phyloP scores from a whole-genome alignment of 1,140 invertebrate genomes.

The Heliconius nattereri region DNA sequence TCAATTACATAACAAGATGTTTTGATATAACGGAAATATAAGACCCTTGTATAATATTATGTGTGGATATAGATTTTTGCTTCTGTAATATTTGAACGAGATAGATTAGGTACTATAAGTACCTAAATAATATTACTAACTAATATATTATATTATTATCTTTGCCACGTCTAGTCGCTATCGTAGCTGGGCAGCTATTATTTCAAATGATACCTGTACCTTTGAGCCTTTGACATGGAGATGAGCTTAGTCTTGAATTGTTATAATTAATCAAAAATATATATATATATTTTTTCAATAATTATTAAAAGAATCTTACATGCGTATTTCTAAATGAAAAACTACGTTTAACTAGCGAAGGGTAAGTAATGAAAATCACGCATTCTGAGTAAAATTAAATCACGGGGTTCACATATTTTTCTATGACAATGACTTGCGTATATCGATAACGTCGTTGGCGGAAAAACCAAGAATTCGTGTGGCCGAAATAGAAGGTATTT shows the following conservation, averaged over 20 bases:
- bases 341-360: not conserved
- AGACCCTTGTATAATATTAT: not conserved
- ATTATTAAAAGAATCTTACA: not conserved
- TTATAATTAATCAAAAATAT: not conserved
- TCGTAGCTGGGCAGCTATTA: constrained; percentile 45
- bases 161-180: constrained; percentile 48
- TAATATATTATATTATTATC: constrained; percentile 53
- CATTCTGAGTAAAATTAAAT: not conserved
- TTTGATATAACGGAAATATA: not conserved
- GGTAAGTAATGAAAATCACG: not conserved
- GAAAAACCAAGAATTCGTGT: not conserved
- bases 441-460: not conserved
- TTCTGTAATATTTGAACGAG: too few species aligned
- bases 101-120: too few species aligned
- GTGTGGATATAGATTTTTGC: too few species aligned
- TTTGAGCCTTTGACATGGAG: not conserved
- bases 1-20: constrained; percentile 13
- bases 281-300: not conserved
- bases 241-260: not conserved
- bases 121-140: too few species aligned
- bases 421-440: not conserved
- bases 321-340: not conserved
- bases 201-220: constrained; percentile 18
- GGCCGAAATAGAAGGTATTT: not conserved
- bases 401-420: not conserved